phyloP scores from a whole-genome alignment of 2,113 vertebrate species.

The Lagopus muta region DNA sequence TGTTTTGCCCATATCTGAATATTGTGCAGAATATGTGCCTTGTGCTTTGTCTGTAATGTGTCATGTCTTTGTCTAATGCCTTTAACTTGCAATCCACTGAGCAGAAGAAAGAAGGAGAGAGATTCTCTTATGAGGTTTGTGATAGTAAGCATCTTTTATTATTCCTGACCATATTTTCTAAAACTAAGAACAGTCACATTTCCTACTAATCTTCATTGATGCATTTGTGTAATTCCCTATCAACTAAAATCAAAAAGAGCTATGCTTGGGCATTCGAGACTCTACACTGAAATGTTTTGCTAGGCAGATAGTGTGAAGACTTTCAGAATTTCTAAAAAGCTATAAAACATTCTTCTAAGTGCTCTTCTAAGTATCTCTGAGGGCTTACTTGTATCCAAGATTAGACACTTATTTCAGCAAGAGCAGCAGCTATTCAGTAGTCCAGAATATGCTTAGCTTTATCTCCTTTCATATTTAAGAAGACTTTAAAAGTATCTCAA shows the following conservation, averaged over 20 bases:
- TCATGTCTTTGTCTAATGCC: conserved; percentile 83
- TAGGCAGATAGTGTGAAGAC: not conserved
- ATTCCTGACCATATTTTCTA: conserved; percentile 43
- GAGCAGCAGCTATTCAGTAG: not conserved
- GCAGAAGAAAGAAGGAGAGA: conserved; percentile 97
- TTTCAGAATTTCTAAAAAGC: not conserved
- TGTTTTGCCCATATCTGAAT: conserved; percentile 29
- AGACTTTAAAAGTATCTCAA: not conserved
- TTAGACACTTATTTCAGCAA: not conserved
- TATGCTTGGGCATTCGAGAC: not conserved
- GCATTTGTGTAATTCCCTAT: not conserved
- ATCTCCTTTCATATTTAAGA: not conserved
- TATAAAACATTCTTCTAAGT: not conserved
- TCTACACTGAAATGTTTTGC: not conserved
- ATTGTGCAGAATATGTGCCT: conserved; percentile 33
- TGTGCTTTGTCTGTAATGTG: conserved; percentile 87
- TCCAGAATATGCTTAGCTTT: not conserved
- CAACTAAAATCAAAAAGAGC: not conserved
- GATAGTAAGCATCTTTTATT: conserved; percentile 71
- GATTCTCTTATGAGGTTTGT: conserved; percentile 99
- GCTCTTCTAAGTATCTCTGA: conserved; percentile 27
- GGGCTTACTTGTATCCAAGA: not conserved
- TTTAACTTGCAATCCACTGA: conserved; percentile 82
- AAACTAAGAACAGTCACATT: conserved; percentile 1
- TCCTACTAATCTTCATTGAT: conserved; percentile 22